Conservation (phyloP, 1,140 invertebrate species). For the Drosophila paulistorum region DNA sequence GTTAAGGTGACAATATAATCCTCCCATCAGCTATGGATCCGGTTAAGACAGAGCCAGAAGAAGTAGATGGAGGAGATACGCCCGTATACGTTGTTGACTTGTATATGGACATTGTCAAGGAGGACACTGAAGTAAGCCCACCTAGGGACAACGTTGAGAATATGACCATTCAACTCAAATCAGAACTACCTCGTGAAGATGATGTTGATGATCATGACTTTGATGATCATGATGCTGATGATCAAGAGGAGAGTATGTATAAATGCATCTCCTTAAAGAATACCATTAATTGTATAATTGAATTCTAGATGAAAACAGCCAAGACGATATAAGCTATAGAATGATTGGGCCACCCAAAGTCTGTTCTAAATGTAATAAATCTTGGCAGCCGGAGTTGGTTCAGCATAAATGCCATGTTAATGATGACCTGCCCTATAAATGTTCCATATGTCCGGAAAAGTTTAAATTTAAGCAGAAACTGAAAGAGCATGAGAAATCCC, state of each 20-base stretch:
- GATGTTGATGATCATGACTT: background rate
- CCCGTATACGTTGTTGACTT: background rate
- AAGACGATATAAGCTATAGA: conserved; percentile 2
- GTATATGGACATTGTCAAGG: conserved; percentile 6
- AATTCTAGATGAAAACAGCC: background rate
- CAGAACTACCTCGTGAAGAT: background rate
- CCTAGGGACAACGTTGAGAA: background rate
- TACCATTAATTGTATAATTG: background rate
- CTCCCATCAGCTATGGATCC: background rate
- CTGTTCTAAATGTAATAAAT: background rate
- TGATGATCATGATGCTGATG: background rate
- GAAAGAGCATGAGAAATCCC: background rate
- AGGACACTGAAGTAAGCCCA: background rate
- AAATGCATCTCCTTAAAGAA: background rate
- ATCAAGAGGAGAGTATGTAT: background rate
- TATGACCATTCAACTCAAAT: background rate
- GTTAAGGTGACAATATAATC: too few relatives aligned
- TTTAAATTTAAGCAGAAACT: background rate
- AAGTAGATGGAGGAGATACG: background rate
- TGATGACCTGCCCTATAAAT: background rate
- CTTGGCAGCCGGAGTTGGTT: conserved; percentile 1
- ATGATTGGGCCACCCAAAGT: conserved; percentile 13
- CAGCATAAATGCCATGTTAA: background rate
- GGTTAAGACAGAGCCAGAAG: background rate
- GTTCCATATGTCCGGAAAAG: conserved; percentile 1